Conservation (phyloP, 2,888 invertebrate species). For the Drosophila emarginata region DNA sequence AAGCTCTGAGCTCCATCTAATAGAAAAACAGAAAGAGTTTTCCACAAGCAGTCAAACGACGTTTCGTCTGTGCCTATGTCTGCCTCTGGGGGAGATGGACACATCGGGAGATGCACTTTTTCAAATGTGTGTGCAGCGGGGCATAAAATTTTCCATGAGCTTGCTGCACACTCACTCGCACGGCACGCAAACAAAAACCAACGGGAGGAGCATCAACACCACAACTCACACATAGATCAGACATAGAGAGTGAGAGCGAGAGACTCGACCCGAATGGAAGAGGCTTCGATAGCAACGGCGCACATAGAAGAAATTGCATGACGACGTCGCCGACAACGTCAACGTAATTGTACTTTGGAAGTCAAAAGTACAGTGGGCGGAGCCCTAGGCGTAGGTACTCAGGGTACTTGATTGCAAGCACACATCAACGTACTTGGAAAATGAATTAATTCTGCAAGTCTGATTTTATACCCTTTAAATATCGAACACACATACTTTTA, state of each 20-base stretch:
- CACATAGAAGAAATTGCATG: conserved; percentile 75
- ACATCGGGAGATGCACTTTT: conserved; percentile 68
- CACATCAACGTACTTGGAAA: neutral
- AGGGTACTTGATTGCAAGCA: neutral
- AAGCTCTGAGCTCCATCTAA: conserved; percentile 65
- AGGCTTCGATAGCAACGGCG: conserved; percentile 55
- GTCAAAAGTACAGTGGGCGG: conserved; percentile 8
- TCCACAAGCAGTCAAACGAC: conserved; percentile 69
- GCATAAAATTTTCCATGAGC: conserved; percentile 61
- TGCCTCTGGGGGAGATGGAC: conserved; percentile 34
- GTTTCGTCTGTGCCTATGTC: conserved; percentile 31
- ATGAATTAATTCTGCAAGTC: neutral
- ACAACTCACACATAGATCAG: conserved; percentile 42
- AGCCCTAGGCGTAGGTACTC: conserved; percentile 4
- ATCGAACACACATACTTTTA: neutral
- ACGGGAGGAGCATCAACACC: conserved; percentile 54
- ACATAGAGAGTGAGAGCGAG: conserved; percentile 25
- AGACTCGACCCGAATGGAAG: conserved; percentile 10
- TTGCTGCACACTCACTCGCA: conserved; percentile 11
- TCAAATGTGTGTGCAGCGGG: conserved; percentile 68
- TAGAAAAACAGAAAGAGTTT: conserved; percentile 67
- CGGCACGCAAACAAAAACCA: conserved; percentile 44
- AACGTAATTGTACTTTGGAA: conserved; percentile 29
- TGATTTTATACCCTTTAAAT: neutral
- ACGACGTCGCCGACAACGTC: conserved; percentile 42